Evolutionary conservation across 2,113 vertebrate species (phyloP), one percentile per base, ranked within the genome.

Genomic region (Illadopsis cleaveri): DNA sequence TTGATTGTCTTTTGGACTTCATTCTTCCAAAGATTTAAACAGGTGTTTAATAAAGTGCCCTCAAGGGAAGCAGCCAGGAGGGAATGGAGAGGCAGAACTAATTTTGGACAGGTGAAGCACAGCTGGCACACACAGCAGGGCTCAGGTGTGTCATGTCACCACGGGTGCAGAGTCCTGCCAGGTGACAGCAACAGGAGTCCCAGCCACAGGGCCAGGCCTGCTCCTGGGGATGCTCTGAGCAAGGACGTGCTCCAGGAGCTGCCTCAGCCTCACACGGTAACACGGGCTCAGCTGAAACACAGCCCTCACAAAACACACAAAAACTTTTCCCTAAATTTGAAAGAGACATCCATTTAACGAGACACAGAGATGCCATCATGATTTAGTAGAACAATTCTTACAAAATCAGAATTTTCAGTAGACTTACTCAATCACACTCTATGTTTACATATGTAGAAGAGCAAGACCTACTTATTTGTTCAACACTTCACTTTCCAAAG

Each of bases 401-500:
- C 66, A 72, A 94, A 93, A 85, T 83, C 38, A 61, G 96, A 64
- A 69, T 68, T 84, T 91, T 47, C 94, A 84, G 90, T 56, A 31
- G 58, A 82, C 70, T 92, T 89, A 77, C 37, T 94, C 60, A 78
- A 42, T 91, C 75, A 84, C 40, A 65, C 53, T 94, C 47, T 62
- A 86, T 94, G 92, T 92, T 81, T 83, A 45, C 37, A 64, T 58
- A 94, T n/a, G 62, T n/a, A 90, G 90, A 77, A 88, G 33, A 93
- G 84, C 86, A 97, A 90, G 82, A 95, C 69, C 85, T 94, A 68
- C 86, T 54, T 95, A 65, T 92, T 96, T 91, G 71, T 86, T 91
- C 94, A 90, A 80, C 81, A 77, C 75, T 97, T 95, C 91, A 96
- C 70, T 96, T 97, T 90, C 92, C 95, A 95, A 89, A 97, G 85